A percentile compares a stretch with the other conserved stretches of the same genome.
Evolutionary conservation across 2,888 invertebrate genomes (phyloP).

Genomic region (Dilophus febrilis): DNA sequence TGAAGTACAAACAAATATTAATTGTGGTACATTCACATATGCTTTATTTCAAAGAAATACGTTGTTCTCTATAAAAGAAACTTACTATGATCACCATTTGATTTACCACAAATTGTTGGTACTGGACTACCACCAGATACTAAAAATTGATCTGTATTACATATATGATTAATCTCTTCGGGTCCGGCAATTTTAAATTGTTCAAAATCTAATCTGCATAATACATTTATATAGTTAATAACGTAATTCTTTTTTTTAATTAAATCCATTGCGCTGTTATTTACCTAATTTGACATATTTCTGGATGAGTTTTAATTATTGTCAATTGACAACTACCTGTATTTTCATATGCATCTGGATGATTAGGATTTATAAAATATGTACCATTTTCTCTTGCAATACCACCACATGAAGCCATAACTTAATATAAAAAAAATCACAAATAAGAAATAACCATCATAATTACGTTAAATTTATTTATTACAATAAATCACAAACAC

Average conservation of each 20-base stretch:
- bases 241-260: background rate
- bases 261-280: too few species aligned
- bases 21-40: background rate
- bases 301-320: constrained; percentile 54
- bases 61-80: constrained; percentile 7
- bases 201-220: constrained; percentile 67
- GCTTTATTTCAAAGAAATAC: background rate
- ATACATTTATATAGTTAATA: background rate
- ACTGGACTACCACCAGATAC: constrained; percentile 67
- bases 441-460: too few species aligned
- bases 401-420: constrained; percentile 63
- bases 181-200: constrained; percentile 62
- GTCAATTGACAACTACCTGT: constrained; percentile 75
- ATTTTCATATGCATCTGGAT: constrained; percentile 55
- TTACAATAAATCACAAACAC: background rate
- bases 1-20: constrained; percentile 19
- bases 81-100: constrained; percentile 68
- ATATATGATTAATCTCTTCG: constrained; percentile 56
- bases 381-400: constrained; percentile 65
- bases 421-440: too few species aligned
- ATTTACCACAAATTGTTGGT: constrained; percentile 65
- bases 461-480: background rate
- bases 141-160: constrained; percentile 71
- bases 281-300: constrained; percentile 70
- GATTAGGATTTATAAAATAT: constrained; percentile 70